Conservation (phyloP, 1,140 invertebrate genomes). For the Ceratosolen solmsi region DNA sequence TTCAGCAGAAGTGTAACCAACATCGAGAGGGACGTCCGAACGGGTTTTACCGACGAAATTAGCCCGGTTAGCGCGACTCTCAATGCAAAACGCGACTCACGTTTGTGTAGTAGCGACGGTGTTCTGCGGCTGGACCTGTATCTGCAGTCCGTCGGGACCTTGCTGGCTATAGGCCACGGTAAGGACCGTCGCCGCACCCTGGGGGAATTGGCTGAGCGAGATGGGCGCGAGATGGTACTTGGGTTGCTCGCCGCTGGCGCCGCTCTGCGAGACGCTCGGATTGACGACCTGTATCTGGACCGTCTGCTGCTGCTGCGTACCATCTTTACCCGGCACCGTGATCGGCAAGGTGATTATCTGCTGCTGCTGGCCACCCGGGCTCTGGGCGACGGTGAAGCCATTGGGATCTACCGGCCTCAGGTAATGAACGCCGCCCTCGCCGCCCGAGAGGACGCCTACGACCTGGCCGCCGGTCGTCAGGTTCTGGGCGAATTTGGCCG, state of each 20-base stretch:
- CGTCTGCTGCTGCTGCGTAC: conserved; percentile 80
- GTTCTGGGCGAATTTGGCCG: conserved; percentile 79
- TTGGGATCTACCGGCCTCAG: conserved; percentile 80
- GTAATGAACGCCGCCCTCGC: conserved; percentile 84
- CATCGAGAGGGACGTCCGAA: too few relatives aligned
- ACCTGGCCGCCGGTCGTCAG: conserved; percentile 76
- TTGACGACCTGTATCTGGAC: conserved; percentile 85
- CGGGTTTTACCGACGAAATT: too few relatives aligned
- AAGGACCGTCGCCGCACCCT: conserved; percentile 78
- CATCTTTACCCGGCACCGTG: conserved; percentile 83
- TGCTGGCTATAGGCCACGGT: conserved; percentile 81
- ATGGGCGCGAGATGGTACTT: conserved; percentile 82
- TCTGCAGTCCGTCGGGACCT: conserved; percentile 75
- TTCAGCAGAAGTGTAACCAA: too few relatives aligned
- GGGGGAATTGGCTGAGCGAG: conserved; percentile 74
- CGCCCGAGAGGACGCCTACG: conserved; percentile 75
- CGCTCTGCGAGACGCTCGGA: conserved; percentile 74
- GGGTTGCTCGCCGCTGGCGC: conserved; percentile 75
- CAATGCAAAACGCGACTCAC: conserved; percentile 56
- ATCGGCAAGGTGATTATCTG: conserved; percentile 84
- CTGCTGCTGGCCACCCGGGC: conserved; percentile 72
- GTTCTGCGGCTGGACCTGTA: conserved; percentile 72
- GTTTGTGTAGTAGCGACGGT: conserved; percentile 73
- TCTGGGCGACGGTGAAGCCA: conserved; percentile 71
- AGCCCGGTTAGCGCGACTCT: too few relatives aligned